Percentiles rank a stretch among this genome's conserved stretches.
Evolutionary conservation across 2,113 vertebrate genomes (phyloP).

Genomic region (Uropsilus gracilis): DNA sequence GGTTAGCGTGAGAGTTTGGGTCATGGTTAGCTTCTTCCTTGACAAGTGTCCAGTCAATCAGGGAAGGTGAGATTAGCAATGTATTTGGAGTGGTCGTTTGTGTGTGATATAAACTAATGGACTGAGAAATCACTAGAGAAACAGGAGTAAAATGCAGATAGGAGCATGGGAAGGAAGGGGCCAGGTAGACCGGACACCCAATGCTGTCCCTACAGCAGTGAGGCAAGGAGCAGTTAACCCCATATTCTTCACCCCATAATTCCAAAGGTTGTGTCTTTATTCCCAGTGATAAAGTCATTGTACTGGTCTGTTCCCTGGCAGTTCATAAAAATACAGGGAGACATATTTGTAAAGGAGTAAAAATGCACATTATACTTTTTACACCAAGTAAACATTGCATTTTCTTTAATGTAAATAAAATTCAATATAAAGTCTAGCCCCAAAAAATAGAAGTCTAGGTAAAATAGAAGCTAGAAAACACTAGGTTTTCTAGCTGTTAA

Average conservation of each 20-base stretch:
- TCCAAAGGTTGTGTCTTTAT: background rate
- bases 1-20: too few relatives aligned
- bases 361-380: background rate
- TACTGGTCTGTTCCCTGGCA: background rate
- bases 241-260: background rate
- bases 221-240: background rate
- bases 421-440: background rate
- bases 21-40: background rate
- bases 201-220: background rate
- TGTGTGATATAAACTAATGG: background rate
- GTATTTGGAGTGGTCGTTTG: too few relatives aligned
- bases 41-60: background rate
- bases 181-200: background rate
- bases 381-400: background rate
- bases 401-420: slow-evolving; percentile 14
- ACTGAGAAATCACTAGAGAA: background rate
- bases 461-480: background rate
- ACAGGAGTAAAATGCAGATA: too few relatives aligned
- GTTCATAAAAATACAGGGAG: background rate
- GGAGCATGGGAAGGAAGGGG: too few relatives aligned
- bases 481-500: background rate
- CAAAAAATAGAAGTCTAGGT: background rate
- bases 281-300: background rate
- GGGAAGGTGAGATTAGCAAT: background rate
- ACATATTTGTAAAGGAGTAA: background rate